Base-by-base conservation (phyloP, 2,113 vertebrate species). In the Psittacara wagleri region DNA sequence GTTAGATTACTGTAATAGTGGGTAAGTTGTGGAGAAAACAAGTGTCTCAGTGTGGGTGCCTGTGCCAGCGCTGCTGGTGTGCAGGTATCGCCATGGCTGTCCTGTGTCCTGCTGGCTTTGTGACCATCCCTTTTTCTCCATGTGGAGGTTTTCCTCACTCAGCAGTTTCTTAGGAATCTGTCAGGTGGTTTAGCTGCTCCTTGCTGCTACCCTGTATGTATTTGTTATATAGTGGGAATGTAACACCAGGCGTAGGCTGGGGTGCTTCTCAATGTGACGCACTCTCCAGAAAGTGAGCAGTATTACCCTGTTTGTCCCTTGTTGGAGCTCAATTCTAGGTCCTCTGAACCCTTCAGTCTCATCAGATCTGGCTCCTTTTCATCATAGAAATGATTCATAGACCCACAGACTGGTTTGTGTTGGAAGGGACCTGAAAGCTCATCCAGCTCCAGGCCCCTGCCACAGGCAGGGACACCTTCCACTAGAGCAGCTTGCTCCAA, bases 1-100 rank as follows among this genome's bases (percentile, higher is more conserved):
- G 25, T 59, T 63, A 49, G 86, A 54, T 23, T 20, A 2, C 73
- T 1, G 0, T 2, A 24, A 11, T 17, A 1, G 1, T 41, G 55
- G 41, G 31, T 6, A 13, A 28, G 18, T n/a, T 22, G 52, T 31
- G 51, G 51, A 75, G 70, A 41, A 85, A 54, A 46, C 31, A 11
- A 13, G 17, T 81, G 48, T 41, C 33, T n/a, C 37, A 10, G 15
- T 0, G 0, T 64, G 33, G 35, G 23, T 51, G 55, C 46, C 17
- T 17, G 51, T 52, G 37, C 19, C 73, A 44, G 78, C 17, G 2
- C 11, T 24, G 82, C 1, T 1, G 75, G 13, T 51, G 35, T 41
- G 79, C 35, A 23, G 1, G 44, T 66, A 41, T 18, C 46, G 66
- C 69, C 51, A 2, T 19, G 10, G 37, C 25, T 24, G 1, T 23